Conservation (phyloP, 2,113 vertebrate species). For the Pseudopipra pipra region DNA sequence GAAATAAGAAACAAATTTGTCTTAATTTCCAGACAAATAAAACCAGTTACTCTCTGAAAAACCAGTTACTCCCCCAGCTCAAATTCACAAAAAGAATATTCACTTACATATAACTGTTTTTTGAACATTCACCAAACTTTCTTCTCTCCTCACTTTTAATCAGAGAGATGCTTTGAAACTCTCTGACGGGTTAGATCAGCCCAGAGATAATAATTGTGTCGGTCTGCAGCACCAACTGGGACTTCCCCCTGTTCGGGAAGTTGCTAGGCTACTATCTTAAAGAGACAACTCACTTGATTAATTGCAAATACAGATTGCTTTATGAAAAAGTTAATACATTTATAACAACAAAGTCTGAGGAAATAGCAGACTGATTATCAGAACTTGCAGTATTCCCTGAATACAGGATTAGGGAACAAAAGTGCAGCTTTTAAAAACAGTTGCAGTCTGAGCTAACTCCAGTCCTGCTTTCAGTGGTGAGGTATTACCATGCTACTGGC, state of each 20-base stretch:
- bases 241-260: conserved; percentile 52
- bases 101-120: background rate
- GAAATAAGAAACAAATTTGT: background rate
- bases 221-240: conserved; percentile 48
- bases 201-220: conserved; percentile 58
- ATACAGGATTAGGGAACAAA: conserved; percentile 50
- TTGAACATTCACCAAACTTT: background rate
- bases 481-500: background rate
- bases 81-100: background rate
- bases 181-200: conserved; percentile 38
- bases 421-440: conserved; percentile 49
- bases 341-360: conserved; percentile 59
- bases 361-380: conserved; percentile 67
- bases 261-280: conserved; percentile 78
- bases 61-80: background rate
- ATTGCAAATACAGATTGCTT: conserved; percentile 71
- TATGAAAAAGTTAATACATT: conserved; percentile 68
- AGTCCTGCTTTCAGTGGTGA: background rate
- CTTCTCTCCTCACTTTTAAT: background rate
- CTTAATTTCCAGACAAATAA: background rate
- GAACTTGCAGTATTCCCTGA: conserved; percentile 57
- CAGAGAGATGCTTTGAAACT: conserved; percentile 59
- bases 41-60: background rate
- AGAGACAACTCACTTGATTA: conserved; percentile 76
- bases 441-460: background rate